phyloP scores from a whole-genome alignment of 2,888 invertebrate species.

The Euplexia lucipara region DNA sequence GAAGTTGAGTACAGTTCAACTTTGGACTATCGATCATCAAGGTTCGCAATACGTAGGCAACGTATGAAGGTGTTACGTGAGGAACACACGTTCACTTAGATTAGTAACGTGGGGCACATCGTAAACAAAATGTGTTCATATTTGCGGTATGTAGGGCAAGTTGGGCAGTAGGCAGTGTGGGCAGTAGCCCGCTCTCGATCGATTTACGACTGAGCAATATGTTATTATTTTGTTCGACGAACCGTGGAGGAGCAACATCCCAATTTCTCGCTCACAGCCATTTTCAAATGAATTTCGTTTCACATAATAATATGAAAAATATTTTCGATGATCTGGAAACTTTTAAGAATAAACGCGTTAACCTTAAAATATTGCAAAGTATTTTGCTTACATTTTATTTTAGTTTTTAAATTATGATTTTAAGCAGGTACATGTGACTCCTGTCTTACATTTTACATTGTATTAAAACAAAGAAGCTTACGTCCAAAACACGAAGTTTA shows the following conservation, averaged over 20 bases:
- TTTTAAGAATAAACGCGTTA: constrained; percentile 38
- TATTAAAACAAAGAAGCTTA: constrained; percentile 41
- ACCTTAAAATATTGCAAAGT: constrained; percentile 31
- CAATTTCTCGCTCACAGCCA: constrained; percentile 78
- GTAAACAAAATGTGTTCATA: constrained; percentile 55
- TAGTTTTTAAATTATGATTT: constrained; percentile 30
- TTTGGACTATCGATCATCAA: constrained; percentile 18
- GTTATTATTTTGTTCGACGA: constrained; percentile 80
- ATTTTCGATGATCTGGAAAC: constrained; percentile 73
- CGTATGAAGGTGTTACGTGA: constrained; percentile 21
- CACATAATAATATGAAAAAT: constrained; percentile 73
- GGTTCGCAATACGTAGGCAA: constrained; percentile 4
- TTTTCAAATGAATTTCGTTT: constrained; percentile 79
- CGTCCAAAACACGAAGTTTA: constrained; percentile 36
- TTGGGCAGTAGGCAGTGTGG: constrained; percentile 11
- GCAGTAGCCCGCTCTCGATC: constrained; percentile 45
- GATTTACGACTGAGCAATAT: constrained; percentile 71
- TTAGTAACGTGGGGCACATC: constrained; percentile 38
- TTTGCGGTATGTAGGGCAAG: constrained; percentile 65
- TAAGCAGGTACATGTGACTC: constrained; percentile 79
- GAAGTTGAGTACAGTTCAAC: constrained; percentile 17
- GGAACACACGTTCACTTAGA: constrained; percentile 26
- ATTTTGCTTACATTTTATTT: constrained; percentile 34
- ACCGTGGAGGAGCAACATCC: constrained; percentile 74
- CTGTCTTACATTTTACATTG: constrained; percentile 58